phyloP scores from a whole-genome alignment of 1,140 invertebrate genomes.

The Microvelia longipes region DNA sequence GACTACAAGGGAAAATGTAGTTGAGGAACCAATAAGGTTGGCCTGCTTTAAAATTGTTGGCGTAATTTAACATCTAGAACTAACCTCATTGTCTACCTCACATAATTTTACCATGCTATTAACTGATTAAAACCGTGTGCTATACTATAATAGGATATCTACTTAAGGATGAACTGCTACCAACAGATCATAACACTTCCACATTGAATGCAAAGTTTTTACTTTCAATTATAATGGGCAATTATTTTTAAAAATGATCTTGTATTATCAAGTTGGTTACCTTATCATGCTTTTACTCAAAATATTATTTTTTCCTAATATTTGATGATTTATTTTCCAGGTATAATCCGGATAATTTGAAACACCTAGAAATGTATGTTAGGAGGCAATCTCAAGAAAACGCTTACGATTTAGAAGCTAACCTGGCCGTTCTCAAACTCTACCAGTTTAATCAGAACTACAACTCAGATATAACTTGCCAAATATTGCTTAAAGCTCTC shows the following conservation, averaged over 20 bases:
- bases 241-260: background rate
- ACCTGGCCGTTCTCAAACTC: conserved; percentile 75
- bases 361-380: conserved; percentile 78
- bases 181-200: background rate
- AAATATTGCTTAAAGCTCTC: conserved; percentile 83
- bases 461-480: conserved; percentile 60
- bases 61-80: no score
- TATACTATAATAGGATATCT: background rate
- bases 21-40: no score
- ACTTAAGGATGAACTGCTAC: background rate
- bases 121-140: no score
- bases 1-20: no score
- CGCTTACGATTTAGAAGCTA: conserved; percentile 89
- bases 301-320: background rate
- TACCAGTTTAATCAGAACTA: conserved; percentile 88
- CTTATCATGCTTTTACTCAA: background rate
- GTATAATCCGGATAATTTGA: conserved; percentile 88
- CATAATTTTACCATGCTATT: no score
- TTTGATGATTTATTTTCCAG: conserved; percentile 33
- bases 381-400: conserved; percentile 84
- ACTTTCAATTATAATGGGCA: background rate
- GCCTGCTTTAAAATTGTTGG: no score
- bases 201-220: background rate
- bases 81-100: no score
- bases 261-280: background rate